Evolutionary conservation across 2,888 invertebrate genomes (phyloP), one percentile per base, ranked within the genome.

Genomic region (Nymphalis urticae): DNA sequence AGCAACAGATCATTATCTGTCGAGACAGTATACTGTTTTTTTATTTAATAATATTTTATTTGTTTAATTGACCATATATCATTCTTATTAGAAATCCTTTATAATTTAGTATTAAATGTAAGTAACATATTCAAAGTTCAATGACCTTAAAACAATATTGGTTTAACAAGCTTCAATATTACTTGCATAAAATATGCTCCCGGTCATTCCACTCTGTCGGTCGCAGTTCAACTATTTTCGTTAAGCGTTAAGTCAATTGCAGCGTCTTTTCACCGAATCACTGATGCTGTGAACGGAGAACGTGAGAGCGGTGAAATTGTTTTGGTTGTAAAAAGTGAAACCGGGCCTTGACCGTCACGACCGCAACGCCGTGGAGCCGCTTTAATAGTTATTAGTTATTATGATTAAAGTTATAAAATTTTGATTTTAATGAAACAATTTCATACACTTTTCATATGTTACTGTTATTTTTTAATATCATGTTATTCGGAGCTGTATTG

Each of bases 291-390:
- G 61, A 61, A 21, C 66, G 61, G 36, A 9, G 32, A 42, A 17
- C 69, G 88, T 82, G 88, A 88, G 88, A 89, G 87, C 81, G 83
- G 89, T 86, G 90, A 90, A 89, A 91, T 88, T 86, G 83, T 81
- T 83, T 83, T 80, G 80, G 80, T 83, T 81, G 80, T 85, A 85
- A 87, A 90, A 91, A 92, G 92, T 91, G 90, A 92, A 92, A 91
- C 85, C 82, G 78, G 73, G 88, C 88, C 90, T 89, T 91, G 90
- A 88, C 89, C 88, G 88, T 84, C 85, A 85, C 85, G 82, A 81
- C 73, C 77, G 62, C 53, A 72, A 74, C 76, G 62, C 76, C 69
- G 73, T 83, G 78, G 86, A 83, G 76, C 51, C 48, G 73, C 51
- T 60, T 42, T 65, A 21, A 17, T 10, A 50, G 36, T 10, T 51